phyloP scores from a whole-genome alignment of 2,797 vertebrate species.

The Poecilia picta region DNA sequence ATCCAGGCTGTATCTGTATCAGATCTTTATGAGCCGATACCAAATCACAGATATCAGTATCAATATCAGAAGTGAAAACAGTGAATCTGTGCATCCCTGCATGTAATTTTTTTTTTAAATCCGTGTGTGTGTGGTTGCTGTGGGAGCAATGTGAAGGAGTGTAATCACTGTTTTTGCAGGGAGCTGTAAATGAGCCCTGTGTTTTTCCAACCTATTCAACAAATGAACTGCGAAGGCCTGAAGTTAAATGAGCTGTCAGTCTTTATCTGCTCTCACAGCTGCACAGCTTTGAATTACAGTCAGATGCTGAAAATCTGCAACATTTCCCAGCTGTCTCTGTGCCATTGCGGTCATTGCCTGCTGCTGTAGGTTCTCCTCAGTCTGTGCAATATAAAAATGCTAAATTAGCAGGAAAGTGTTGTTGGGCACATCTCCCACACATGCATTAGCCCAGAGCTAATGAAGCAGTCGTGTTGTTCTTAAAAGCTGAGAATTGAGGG shows the following conservation, averaged over 20 bases:
- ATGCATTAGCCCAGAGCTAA: slow-evolving; percentile 9
- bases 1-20: too few relatives aligned
- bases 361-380: not conserved
- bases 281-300: not conserved
- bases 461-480: slow-evolving; percentile 40
- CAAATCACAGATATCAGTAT: too few relatives aligned
- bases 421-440: not conserved
- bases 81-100: too few relatives aligned
- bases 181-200: not conserved
- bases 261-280: not conserved
- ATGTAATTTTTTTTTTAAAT: too few relatives aligned
- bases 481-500: slow-evolving; percentile 25
- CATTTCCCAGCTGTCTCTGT: not conserved
- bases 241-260: not conserved
- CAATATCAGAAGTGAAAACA: too few relatives aligned
- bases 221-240: not conserved
- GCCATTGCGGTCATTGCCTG: not conserved
- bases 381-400: not conserved
- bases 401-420: not conserved
- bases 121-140: not conserved
- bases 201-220: not conserved
- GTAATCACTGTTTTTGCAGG: not conserved
- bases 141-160: not conserved
- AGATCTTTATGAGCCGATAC: too few relatives aligned
- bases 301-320: not conserved